Base-by-base conservation (phyloP, 2,888 invertebrate genomes). In the Belgica antarctica region DNA sequence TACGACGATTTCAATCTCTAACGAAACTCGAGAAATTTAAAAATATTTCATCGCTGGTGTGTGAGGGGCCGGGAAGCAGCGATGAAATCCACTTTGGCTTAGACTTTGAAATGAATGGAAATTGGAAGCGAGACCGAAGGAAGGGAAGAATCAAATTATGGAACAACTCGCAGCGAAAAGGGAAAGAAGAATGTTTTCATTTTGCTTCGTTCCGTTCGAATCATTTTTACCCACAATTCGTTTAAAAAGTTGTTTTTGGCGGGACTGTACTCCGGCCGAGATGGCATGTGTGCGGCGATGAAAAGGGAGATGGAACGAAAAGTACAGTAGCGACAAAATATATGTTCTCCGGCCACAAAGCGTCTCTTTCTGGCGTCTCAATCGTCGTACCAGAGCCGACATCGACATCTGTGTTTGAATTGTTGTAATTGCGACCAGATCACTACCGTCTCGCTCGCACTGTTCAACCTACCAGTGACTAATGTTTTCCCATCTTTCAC, bases 401-500 rank as follows among this genome's bases (percentile, higher is more conserved):
- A 46, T 31, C 10, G 15, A 46, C 4, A 4, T 46, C 17, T 12
- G 15, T 46, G 4, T 46, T 46, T 46, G 24, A 19, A 2, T 7
- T 59, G 7, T 7, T 5, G 3, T 3, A 7, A 15, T 59, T 59
- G 5, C 19, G 12, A n/a, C n/a, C n/a, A n/a, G n/a, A n/a, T n/a
- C n/a, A n/a, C n/a, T n/a, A n/a, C n/a, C n/a, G n/a, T n/a, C n/a
- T n/a, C n/a, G n/a, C n/a, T n/a, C n/a, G n/a, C n/a, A n/a, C n/a
- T n/a, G n/a, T n/a, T n/a, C n/a, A n/a, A n/a, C n/a, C n/a, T n/a
- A n/a, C n/a, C n/a, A n/a, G n/a, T n/a, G n/a, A n/a, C n/a, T 31
- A 31, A 31, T 12, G 5, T 31, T 12, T 46, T 46, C 17, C 15
- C 17, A 46, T 46, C 75, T 73, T 71, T 81, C 81, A 28, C 77